These are phyloP conservation scores for Turnix velox DNA, from an alignment of 2,113 vertebrate species.

Conservation along the genomic window DNA sequence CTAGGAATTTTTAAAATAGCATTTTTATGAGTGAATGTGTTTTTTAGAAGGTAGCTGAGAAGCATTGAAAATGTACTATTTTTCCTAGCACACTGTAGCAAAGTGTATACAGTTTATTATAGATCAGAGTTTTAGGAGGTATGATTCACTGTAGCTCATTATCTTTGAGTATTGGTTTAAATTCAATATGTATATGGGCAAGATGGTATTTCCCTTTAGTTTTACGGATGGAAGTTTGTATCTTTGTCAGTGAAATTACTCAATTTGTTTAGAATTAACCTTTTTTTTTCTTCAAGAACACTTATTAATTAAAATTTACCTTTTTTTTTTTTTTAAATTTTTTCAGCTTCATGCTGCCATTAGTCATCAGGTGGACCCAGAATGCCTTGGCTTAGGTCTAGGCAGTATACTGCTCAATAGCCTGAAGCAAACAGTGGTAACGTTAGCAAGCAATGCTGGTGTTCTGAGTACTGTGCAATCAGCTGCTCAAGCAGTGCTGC, in stretches of 20 bases:
- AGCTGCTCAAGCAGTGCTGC: conserved; percentile 91
- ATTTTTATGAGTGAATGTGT: neutral
- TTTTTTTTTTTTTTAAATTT: neutral
- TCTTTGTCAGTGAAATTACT: neutral
- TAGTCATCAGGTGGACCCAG: conserved; percentile 94
- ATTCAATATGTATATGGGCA: neutral
- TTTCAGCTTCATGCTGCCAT: conserved; percentile 93
- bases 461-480: conserved; percentile 91
- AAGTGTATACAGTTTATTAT: neutral
- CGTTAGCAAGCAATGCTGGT: conserved; percentile 90
- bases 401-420: conserved; percentile 92
- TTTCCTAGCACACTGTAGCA: neutral
- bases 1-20: neutral
- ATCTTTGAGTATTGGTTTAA: neutral
- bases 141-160: neutral
- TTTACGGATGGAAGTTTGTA: neutral
- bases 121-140: neutral
- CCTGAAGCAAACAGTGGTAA: conserved; percentile 94
- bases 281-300: neutral
- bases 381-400: conserved; percentile 89
- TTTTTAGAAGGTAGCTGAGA: neutral
- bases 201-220: neutral
- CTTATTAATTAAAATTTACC: neutral
- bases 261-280: neutral
- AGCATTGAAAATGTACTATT: neutral